These are phyloP conservation scores for Copidosoma floridanum DNA, from an alignment of 1,140 invertebrate species.

Conservation along the genomic window DNA sequence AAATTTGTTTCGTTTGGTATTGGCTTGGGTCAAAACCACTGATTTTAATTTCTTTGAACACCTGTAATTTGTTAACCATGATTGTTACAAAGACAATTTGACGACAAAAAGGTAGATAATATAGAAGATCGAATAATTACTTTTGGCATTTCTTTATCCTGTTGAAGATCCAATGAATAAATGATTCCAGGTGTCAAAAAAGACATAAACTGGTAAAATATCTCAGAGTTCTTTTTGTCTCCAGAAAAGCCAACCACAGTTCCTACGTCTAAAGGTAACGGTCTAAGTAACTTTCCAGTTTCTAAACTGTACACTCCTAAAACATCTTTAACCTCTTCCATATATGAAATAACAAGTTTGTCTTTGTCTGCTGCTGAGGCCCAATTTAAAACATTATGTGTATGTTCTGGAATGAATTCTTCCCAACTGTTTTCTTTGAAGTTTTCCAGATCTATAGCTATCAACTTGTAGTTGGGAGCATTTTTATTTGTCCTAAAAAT, in stretches of 20 bases:
- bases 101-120: slow-evolving; percentile 12
- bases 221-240: slow-evolving; percentile 80
- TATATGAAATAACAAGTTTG: slow-evolving; percentile 88
- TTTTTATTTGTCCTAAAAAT: slow-evolving; percentile 93
- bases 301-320: slow-evolving; percentile 78
- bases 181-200: slow-evolving; percentile 90
- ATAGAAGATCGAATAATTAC: slow-evolving; percentile 21
- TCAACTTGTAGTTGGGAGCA: slow-evolving; percentile 86
- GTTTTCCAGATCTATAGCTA: slow-evolving; percentile 85
- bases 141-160: slow-evolving; percentile 61
- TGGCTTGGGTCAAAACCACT: slow-evolving; percentile 77
- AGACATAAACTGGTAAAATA: slow-evolving; percentile 93
- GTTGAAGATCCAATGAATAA: slow-evolving; percentile 80
- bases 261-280: slow-evolving; percentile 82
- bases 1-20: slow-evolving; percentile 88
- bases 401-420: slow-evolving; percentile 81
- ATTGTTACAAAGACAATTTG: background rate
- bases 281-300: slow-evolving; percentile 70
- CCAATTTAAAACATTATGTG: slow-evolving; percentile 87
- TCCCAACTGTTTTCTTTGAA: slow-evolving; percentile 78
- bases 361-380: slow-evolving; percentile 77
- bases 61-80: slow-evolving; percentile 54
- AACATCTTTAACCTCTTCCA: slow-evolving; percentile 92
- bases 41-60: slow-evolving; percentile 82
- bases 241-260: slow-evolving; percentile 82